phyloP scores from a whole-genome alignment of 2,888 invertebrate genomes.

The Sisyra nigra region DNA sequence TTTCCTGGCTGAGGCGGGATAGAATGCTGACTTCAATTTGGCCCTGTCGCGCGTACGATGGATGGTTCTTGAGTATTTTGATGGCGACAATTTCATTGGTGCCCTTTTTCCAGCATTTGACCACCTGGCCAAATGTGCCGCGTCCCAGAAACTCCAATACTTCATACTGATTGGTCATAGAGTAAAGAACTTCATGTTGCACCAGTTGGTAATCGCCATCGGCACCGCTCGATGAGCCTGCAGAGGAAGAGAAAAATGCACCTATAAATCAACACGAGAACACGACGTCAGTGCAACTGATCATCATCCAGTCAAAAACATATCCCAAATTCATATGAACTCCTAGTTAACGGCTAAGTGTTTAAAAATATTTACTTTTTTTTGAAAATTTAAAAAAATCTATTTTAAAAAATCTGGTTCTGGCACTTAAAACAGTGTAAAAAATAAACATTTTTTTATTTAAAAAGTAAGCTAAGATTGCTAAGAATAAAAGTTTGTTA shows the following conservation, averaged over 20 bases:
- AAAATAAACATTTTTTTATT: no score
- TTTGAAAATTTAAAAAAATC: no score
- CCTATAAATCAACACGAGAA: conserved; percentile 7
- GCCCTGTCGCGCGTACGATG: conserved; percentile 98
- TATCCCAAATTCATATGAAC: no score
- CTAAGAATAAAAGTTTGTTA: no score
- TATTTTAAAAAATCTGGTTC: no score
- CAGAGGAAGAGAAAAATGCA: conserved; percentile 12
- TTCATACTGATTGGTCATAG: conserved; percentile 89
- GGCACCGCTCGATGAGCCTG: conserved; percentile 67
- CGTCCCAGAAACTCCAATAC: conserved; percentile 98
- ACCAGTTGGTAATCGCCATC: conserved; percentile 98
- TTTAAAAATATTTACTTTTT: no score
- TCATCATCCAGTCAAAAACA: background rate
- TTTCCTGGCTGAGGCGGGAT: conserved; percentile 87
- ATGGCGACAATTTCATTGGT: conserved; percentile 99
- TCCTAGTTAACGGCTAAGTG: no score
- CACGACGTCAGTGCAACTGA: background rate
- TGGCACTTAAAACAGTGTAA: no score
- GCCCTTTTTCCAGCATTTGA: conserved; percentile 99
- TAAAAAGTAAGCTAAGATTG: no score
- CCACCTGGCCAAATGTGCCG: conserved; percentile 98
- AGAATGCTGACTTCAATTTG: conserved; percentile 98
- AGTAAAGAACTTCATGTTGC: conserved; percentile 95
- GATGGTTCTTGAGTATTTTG: conserved; percentile 99